A percentile compares a stretch with the other conserved stretches of the same genome.
phyloP scores from a whole-genome alignment of 1,140 invertebrate genomes.

The Hylaeus anthracinus region DNA sequence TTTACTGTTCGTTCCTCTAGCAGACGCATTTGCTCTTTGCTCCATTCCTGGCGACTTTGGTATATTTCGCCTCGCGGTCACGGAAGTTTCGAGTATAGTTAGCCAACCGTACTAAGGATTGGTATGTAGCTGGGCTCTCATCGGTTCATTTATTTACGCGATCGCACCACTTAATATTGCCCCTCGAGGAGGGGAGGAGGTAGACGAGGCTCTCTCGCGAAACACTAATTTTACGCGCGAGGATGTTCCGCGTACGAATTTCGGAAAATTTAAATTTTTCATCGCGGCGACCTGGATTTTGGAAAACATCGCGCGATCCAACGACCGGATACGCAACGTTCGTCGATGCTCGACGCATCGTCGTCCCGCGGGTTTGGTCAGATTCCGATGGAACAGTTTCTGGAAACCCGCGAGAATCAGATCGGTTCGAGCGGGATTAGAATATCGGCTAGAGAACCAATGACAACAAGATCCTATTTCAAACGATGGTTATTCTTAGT shows the following conservation, averaged over 20 bases:
- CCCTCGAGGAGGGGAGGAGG: background rate
- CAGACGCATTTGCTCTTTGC: conserved; percentile 44
- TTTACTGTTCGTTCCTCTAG: conserved; percentile 61
- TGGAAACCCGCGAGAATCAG: background rate
- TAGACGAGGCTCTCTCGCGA: background rate
- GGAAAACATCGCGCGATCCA: background rate
- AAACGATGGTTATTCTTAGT: conserved; percentile 61
- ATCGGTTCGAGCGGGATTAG: conserved; percentile 47
- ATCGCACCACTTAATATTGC: conserved; percentile 28
- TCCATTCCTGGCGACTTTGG: conserved; percentile 56
- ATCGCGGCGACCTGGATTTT: background rate
- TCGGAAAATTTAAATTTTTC: conserved; percentile 27
- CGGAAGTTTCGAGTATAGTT: conserved; percentile 49
- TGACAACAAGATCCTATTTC: conserved; percentile 67
- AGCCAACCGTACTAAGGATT: conserved; percentile 25
- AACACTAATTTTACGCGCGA: conserved; percentile 29
- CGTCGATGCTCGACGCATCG: background rate
- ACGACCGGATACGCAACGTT: background rate
- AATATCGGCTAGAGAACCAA: conserved; percentile 60
- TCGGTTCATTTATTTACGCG: conserved; percentile 55
- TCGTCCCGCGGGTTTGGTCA: background rate
- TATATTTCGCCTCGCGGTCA: conserved; percentile 56
- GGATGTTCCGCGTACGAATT: background rate
- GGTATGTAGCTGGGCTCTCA: conserved; percentile 39
- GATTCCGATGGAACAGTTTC: background rate